These are phyloP conservation scores for Pithys albifrons DNA, from an alignment of 2,113 vertebrate genomes.

Conservation along the genomic window DNA sequence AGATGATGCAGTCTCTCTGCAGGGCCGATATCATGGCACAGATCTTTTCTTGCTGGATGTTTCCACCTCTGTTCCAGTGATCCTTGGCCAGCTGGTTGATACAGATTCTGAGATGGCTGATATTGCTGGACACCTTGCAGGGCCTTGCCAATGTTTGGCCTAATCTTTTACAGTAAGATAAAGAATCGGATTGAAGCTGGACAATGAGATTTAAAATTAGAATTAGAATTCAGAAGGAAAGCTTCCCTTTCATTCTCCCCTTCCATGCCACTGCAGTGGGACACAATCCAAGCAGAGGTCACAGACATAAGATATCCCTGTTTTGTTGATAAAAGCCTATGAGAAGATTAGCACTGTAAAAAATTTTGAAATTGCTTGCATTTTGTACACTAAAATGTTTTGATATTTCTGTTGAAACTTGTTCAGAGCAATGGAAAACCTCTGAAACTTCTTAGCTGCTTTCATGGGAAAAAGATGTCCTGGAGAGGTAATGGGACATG, in stretches of 20 bases:
- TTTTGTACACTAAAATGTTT: not conserved
- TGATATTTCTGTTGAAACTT: not conserved
- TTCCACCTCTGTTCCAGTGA: not conserved
- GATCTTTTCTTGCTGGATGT: not conserved
- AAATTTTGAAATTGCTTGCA: not conserved
- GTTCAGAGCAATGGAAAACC: not conserved
- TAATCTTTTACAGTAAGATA: not conserved
- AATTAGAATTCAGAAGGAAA: not conserved
- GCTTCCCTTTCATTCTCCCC: not conserved
- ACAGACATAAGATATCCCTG: not conserved
- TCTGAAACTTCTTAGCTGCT: not conserved
- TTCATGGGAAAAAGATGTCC: not conserved
- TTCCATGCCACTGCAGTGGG: not conserved
- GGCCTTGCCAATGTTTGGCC: not conserved
- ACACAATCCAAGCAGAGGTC: not conserved
- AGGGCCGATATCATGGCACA: not conserved
- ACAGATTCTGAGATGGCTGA: not conserved
- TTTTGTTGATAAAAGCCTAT: not conserved
- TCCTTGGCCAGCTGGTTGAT: not conserved
- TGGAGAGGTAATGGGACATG: not conserved
- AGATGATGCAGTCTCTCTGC: not conserved
- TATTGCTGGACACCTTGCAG: not conserved
- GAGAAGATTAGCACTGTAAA: not conserved
- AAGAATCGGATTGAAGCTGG: not conserved
- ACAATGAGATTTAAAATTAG: not conserved